Percentiles rank a stretch among this genome's conserved stretches.
These are phyloP conservation scores for Channa striata DNA, from an alignment of 2,797 vertebrate genomes.

Conservation along the genomic window DNA sequence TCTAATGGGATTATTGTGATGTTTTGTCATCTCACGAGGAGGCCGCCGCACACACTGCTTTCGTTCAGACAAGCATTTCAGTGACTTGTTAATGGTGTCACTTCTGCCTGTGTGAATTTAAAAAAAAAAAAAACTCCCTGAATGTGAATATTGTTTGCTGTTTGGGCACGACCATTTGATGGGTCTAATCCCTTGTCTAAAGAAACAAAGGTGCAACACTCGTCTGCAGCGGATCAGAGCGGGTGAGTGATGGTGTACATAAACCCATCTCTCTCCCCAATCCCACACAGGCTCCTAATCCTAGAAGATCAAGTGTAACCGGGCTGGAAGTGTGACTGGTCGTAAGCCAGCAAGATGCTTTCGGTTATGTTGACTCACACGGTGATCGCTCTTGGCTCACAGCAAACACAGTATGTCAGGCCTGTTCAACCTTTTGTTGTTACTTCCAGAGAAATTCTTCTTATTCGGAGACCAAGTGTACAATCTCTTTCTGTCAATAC, in stretches of 20 bases:
- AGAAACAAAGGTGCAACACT: conserved; percentile 69
- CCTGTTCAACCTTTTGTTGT: conserved; percentile 45
- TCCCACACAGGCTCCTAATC: conserved; percentile 70
- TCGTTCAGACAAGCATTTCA: conserved; percentile 42
- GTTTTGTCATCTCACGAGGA: conserved; percentile 55
- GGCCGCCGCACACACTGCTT: conserved; percentile 31
- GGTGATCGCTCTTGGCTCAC: conserved; percentile 35
- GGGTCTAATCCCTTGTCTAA: conserved; percentile 69
- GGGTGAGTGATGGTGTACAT: conserved; percentile 49
- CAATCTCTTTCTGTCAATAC: not conserved
- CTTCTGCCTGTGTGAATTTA: conserved; percentile 46
- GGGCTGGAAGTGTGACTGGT: conserved; percentile 60
- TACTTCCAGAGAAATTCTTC: conserved; percentile 14
- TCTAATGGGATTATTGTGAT: conserved; percentile 64
- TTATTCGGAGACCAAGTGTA: conserved; percentile 18
- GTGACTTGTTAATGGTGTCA: conserved; percentile 53
- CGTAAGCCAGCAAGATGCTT: conserved; percentile 45
- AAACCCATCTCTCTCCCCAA: conserved; percentile 57
- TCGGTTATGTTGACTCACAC: conserved; percentile 53
- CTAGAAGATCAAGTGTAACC: conserved; percentile 67
- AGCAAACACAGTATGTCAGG: conserved; percentile 28
- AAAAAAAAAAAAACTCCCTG: conserved; percentile 33
- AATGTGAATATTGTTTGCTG: conserved; percentile 57
- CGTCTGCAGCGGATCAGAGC: conserved; percentile 54
- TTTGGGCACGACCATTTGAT: conserved; percentile 50